phyloP scores from a whole-genome alignment of 2,113 vertebrate species.

The Semicossyphus pulcher region DNA sequence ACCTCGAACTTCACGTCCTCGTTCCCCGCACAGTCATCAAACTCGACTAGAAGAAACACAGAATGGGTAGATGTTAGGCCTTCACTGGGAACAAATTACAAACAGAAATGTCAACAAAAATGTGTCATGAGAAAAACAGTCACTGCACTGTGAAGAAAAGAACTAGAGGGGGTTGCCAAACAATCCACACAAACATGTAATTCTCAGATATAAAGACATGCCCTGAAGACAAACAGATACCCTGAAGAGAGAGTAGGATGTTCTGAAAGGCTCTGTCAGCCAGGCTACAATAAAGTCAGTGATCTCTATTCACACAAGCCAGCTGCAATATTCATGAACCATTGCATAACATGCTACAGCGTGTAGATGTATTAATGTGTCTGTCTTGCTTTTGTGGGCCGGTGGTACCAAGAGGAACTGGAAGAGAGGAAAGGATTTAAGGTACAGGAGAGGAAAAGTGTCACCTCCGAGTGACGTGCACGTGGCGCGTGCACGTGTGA shows the following conservation, averaged over 20 bases:
- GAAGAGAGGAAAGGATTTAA: conserved; percentile 5
- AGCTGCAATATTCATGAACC: conserved; percentile 43
- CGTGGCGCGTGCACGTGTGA: conserved; percentile 15
- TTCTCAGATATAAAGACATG: conserved; percentile 29
- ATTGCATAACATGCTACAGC: neutral
- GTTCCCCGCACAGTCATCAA: conserved; percentile 94
- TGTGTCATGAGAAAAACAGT: neutral
- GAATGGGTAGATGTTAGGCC: neutral
- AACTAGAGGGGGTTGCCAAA: conserved; percentile 15
- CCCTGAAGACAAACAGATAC: conserved; percentile 42
- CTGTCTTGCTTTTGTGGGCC: no score
- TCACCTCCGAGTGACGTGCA: conserved; percentile 25
- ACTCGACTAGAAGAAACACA: conserved; percentile 85
- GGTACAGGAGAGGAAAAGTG: conserved; percentile 4
- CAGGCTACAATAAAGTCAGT: conserved; percentile 22
- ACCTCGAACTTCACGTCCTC: conserved; percentile 88
- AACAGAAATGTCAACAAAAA: conserved; percentile 4
- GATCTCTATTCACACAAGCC: conserved; percentile 30
- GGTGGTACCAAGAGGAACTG: no score
- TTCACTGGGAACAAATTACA: neutral
- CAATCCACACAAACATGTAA: conserved; percentile 18
- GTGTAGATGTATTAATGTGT: conserved; percentile 12
- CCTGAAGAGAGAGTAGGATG: conserved; percentile 36
- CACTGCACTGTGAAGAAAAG: neutral
- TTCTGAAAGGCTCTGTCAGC: conserved; percentile 35